Base-by-base conservation (phyloP, 23 tunicate genomes). In the Trididemnum nubilum region DNA sequence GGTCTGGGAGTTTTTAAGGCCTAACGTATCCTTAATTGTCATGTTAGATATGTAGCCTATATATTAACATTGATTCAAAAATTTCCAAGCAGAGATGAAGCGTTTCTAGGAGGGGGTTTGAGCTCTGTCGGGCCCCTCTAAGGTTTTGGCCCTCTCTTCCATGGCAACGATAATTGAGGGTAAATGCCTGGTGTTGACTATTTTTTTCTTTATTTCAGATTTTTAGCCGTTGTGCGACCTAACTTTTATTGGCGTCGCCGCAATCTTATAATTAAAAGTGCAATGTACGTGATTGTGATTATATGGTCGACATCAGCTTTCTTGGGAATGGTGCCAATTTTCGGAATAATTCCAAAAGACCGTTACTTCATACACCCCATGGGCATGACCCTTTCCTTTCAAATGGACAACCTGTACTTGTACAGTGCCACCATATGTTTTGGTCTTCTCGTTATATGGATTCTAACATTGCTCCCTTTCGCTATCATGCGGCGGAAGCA, bases 311-410 rank as follows among this genome's bases (percentile, higher is more conserved):
- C 49, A 19, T 71, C 86, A 1, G 60, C 69, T 32, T 27, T 28
- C 2, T 27, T 82, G 9, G 86, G 86, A 0, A 28, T 82, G 9
- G 35, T 71, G 0, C 86, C 86, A 22, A 71, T 82, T 0, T 21
- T 73, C 29, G 33, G 18, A n/a, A 30, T 82, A 21, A 51, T 69
- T 44, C 86, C 78, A 15, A 36, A 24, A 3, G 86, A 82, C 35
- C 36, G 50, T 32, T 82, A 82, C 30, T 82, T 39, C 33, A 50
- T 69, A 1, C 86, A 82, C 50, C 40, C 51, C 19, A 36, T 82
- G 33, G 86, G 86, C 30, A 70, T 82, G 86, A 82, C 86, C 0
- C 27, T 82, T 31, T 82, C 86, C 0, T 18, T 33, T 2, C 51
- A 69, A 70, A 82, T 82, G 86, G 86, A 82, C 51, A 71, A 51